These are phyloP conservation scores for Dicentrarchus labrax DNA, from an alignment of 2,113 vertebrate genomes.

Conservation along the genomic window DNA sequence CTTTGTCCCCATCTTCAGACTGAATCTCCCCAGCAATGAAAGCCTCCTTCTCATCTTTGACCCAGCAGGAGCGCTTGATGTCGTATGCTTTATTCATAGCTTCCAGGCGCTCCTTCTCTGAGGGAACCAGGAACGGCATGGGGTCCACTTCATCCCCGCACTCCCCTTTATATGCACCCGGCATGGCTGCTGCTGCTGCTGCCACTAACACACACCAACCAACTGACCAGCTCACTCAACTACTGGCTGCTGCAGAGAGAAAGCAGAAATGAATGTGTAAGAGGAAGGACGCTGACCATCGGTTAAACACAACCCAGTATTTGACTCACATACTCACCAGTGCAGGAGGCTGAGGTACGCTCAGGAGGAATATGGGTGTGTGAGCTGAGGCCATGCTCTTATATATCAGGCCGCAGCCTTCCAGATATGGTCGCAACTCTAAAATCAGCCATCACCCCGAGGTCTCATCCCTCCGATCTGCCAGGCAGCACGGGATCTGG, in stretches of 20 bases:
- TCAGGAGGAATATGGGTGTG: constrained; percentile 38
- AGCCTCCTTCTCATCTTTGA: constrained; percentile 84
- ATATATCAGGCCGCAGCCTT: constrained; percentile 54
- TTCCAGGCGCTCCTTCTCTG: constrained; percentile 85
- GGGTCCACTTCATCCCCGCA: constrained; percentile 82
- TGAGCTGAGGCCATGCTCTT: constrained; percentile 35
- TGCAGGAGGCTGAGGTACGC: constrained; percentile 38
- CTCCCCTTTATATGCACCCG: constrained; percentile 82
- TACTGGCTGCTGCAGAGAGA: constrained; percentile 29
- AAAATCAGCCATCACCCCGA: constrained; percentile 68
- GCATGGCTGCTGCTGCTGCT: constrained; percentile 71
- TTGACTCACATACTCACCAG: constrained; percentile 55
- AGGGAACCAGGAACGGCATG: constrained; percentile 83
- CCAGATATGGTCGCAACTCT: constrained; percentile 71
- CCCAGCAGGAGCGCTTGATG: constrained; percentile 86
- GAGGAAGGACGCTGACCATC: neutral
- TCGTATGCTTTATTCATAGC: constrained; percentile 85
- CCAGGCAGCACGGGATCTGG: constrained; percentile 47
- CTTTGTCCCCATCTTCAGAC: constrained; percentile 85
- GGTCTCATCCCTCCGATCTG: constrained; percentile 51
- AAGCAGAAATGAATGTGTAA: neutral
- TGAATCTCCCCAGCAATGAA: constrained; percentile 82
- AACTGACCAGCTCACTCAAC: constrained; percentile 29
- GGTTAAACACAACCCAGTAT: neutral
- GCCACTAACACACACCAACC: constrained; percentile 18